Evolutionary conservation across 2,113 vertebrate genomes (phyloP), one percentile per base, ranked within the genome.

Genomic region (Dolichallabes microphthalmus): DNA sequence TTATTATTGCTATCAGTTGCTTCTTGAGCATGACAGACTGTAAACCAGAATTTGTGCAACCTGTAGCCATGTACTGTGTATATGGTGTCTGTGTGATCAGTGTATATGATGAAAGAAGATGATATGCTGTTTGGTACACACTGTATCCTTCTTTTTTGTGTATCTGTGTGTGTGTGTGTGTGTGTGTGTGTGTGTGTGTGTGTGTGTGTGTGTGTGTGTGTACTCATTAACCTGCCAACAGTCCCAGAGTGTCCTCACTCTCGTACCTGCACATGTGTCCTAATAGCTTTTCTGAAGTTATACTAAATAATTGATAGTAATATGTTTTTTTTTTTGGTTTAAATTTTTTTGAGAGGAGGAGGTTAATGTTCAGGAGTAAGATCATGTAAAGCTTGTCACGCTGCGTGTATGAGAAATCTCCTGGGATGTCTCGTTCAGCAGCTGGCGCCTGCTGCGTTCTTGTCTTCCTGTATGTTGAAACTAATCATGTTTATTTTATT

Each of bases 21-120:
- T 20, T 27, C 60, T 61, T 68, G 55, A 32, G 55, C 15, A 27
- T n/a, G 52, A 66, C 25, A 75, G 20, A n/a, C n/a, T n/a, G n/a
- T n/a, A 74, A n/a, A 58, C 76, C 73, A n/a, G n/a, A n/a, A 53
- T 83, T 64, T 63, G 22, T 73, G 80, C 87, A 88, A 85, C 87
- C 87, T 85, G 84, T 88, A 88, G 79, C 45, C 55, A 61, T 53
- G 27, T 30, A 77, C 11, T 10, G 57, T 74, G 63, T 84, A 50
- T 27, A 12, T 52, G 13, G 13, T 75, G 73, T 75, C 8, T 74
- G 39, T 15, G 25, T 17, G 19, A 82, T 45, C 50, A 58, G 13
- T 50, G n/a, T 6, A 12, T 78, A 50, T 50, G 7, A 69, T 53
- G 50, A 11, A 50, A 85, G 15, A 53, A 68, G 27, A 19, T 25